Percentiles rank a stretch among this genome's conserved stretches.
Evolutionary conservation across 2,797 vertebrate genomes (phyloP).

Genomic region (Amphiprion clarkii): DNA sequence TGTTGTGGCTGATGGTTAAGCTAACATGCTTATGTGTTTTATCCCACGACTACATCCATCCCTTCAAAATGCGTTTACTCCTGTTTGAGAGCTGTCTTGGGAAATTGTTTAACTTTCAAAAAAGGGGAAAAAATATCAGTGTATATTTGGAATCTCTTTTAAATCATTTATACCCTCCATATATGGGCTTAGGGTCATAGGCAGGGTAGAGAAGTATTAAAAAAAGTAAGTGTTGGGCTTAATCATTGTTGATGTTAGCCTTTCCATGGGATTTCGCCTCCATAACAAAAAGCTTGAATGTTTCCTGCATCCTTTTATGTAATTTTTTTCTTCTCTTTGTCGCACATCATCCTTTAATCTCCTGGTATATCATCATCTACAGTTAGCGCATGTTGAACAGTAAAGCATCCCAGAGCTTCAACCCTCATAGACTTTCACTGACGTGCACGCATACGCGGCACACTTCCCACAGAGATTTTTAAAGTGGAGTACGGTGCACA

Average conservation of each 20-base stretch:
- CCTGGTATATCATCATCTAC: conserved; percentile 5
- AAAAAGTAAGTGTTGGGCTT: neutral
- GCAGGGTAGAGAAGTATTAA: neutral
- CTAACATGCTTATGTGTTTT: no score
- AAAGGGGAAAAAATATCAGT: no score
- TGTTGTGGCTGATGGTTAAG: no score
- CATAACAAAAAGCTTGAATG: neutral
- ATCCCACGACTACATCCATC: no score
- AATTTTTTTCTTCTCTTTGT: conserved; percentile 3
- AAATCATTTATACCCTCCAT: neutral
- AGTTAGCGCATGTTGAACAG: neutral
- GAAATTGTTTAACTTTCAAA: no score
- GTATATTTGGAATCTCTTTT: neutral
- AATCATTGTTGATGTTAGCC: neutral
- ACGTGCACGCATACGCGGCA: neutral
- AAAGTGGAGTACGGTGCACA: conserved; percentile 26
- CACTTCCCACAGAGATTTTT: conserved; percentile 48
- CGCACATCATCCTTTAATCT: conserved; percentile 34
- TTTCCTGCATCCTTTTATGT: conserved; percentile 8
- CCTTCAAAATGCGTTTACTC: no score
- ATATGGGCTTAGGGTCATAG: neutral
- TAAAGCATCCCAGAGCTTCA: conserved; percentile 4
- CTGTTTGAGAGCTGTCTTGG: no score
- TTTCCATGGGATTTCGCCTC: neutral
- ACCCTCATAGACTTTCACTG: neutral